Base-by-base conservation (phyloP, 2,888 invertebrate genomes). In the Mactromeris polynyma region DNA sequence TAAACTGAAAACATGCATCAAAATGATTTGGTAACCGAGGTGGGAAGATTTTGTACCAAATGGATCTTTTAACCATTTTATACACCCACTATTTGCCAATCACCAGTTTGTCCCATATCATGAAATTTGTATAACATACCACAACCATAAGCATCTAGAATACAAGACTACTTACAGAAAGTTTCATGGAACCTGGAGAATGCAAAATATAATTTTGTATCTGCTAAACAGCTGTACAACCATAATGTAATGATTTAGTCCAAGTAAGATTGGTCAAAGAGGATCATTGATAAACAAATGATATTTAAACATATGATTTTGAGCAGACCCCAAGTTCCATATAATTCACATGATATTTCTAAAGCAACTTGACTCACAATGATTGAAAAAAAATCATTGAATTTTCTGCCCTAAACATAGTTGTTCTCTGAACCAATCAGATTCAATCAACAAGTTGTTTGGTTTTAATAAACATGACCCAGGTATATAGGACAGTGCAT, bases 151-250 rank as follows among this genome's bases (percentile, higher is more conserved):
- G 78, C 78, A 78, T 77, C 54, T 84, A 78, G 51, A 84, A 85
- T 81, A 46, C 80, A 84, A 85, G 33, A 64, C 77, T 90, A 90
- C 90, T 90, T 90, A 90, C 90, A 83, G 82, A 85, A 54, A 69
- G 54, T 46, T 69, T 58, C 81, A 90, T 90, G 88, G 88, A 90
- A 83, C 90, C 90, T 90, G 90, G 90, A 86, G 90, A 90, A 82
- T 87, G 86, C 86, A 87, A 87, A 87, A 80, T 42, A 83, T 33
- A 42, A 21, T 73, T 31, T 33, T 73, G 36, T 33, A 73, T 36
- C 73, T 73, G 36, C 40, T 38, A 33, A 21, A 77, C 31, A 31
- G 77, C 58, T 26, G 58, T 64, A 26, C 58, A 64, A 64, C 26
- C 26, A 26, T n/a, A 64, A 64, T 21, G 58, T 64, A 64, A 26